phyloP scores from a whole-genome alignment of 92 coral and sea anemone species.

The Paragorgia papillata region DNA sequence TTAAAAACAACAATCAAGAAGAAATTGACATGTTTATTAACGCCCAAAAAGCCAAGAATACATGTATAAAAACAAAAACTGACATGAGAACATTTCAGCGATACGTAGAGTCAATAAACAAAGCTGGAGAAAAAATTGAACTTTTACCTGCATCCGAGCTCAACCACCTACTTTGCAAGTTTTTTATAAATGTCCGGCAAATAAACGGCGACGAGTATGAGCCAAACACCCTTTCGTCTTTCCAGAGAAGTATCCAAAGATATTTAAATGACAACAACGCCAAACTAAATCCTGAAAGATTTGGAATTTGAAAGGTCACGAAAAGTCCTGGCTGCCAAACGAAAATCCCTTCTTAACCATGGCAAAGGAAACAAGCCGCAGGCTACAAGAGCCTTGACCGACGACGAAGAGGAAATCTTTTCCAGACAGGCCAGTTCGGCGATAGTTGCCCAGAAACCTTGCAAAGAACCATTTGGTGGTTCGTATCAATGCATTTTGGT shows the following conservation, averaged over 20 bases:
- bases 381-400: slow-evolving; percentile 40
- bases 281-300: slow-evolving; percentile 47
- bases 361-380: slow-evolving; percentile 50
- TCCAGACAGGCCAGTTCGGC: slow-evolving; percentile 42
- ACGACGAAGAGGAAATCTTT: slow-evolving; percentile 38
- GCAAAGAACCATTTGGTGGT: slow-evolving; percentile 45
- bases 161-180: slow-evolving; percentile 26
- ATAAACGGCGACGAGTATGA: slow-evolving; percentile 12
- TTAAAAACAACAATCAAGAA: slow-evolving; percentile 4
- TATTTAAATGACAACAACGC: slow-evolving; percentile 34
- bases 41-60: slow-evolving; percentile 14
- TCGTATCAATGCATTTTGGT: slow-evolving; percentile 46
- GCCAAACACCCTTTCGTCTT: slow-evolving; percentile 13
- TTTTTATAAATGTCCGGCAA: slow-evolving; percentile 9
- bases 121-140: slow-evolving; percentile 29
- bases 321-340: slow-evolving; percentile 46
- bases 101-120: slow-evolving; percentile 11
- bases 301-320: slow-evolving; percentile 41
- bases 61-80: slow-evolving; percentile 8
- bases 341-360: slow-evolving; percentile 36
- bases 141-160: slow-evolving; percentile 24
- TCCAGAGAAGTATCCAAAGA: slow-evolving; percentile 51
- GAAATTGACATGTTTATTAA: slow-evolving; percentile 15
- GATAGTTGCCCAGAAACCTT: slow-evolving; percentile 29
- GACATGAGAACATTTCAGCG: slow-evolving; percentile 16